These are phyloP conservation scores for Ceyx erithaca DNA, from an alignment of 2,797 vertebrate genomes.

Conservation along the genomic window DNA sequence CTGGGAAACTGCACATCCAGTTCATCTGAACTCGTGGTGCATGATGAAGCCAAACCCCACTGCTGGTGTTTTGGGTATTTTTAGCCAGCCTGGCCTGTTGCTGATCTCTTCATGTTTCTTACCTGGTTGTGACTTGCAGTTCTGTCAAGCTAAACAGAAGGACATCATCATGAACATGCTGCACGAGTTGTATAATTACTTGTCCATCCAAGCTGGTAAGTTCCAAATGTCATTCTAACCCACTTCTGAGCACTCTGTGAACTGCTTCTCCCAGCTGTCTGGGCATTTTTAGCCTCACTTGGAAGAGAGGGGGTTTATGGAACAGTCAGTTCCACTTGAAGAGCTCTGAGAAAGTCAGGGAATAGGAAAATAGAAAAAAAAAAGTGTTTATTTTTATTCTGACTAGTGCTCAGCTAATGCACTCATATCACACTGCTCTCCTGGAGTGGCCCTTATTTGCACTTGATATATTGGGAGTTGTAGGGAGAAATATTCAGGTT, in stretches of 20 bases:
- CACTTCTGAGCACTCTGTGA: neutral
- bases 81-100: neutral
- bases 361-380: neutral
- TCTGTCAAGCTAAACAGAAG: slow-evolving; percentile 80
- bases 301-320: neutral
- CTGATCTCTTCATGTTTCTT: neutral
- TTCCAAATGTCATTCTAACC: neutral
- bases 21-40: neutral
- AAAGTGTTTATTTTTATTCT: slow-evolving; percentile 15
- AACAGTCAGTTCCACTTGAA: slow-evolving; percentile 4
- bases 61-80: neutral
- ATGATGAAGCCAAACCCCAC: neutral
- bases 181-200: slow-evolving; percentile 81
- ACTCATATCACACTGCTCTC: neutral
- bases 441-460: neutral
- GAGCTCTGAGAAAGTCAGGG: neutral
- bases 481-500: neutral
- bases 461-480: neutral
- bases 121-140: slow-evolving; percentile 70
- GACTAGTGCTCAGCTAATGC: neutral
- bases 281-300: neutral
- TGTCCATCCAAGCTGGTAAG: slow-evolving; percentile 83
- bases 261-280: neutral
- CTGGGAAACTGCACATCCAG: neutral
- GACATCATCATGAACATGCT: slow-evolving; percentile 73